Evolutionary conservation across 2,888 invertebrate genomes (phyloP).

Genomic region (Heliconius ismenius): DNA sequence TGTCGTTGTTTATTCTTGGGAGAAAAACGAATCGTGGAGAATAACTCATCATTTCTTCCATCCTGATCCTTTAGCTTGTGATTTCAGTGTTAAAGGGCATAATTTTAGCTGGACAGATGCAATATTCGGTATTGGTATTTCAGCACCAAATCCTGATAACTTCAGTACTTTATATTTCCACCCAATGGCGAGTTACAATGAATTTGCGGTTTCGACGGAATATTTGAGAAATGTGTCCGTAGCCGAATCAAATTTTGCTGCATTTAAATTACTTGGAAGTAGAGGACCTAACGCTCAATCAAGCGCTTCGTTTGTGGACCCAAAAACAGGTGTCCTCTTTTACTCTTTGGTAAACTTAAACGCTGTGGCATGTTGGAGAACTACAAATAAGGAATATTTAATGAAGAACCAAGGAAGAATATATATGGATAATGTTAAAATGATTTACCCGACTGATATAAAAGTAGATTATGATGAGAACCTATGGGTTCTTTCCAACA

Average conservation of each 20-base stretch:
- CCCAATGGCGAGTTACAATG: constrained; percentile 88
- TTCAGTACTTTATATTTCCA: constrained; percentile 90
- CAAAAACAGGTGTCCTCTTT: constrained; percentile 86
- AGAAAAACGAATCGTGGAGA: constrained; percentile 87
- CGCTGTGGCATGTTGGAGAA: constrained; percentile 90
- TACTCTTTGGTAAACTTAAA: constrained; percentile 88
- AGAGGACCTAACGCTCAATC: constrained; percentile 88
- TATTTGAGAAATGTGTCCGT: constrained; percentile 83
- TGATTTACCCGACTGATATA: constrained; percentile 90
- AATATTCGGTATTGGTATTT: constrained; percentile 87
- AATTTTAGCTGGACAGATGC: constrained; percentile 90
- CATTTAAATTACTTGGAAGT: constrained; percentile 85
- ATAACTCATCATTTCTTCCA: constrained; percentile 87
- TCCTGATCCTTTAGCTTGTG: constrained; percentile 87
- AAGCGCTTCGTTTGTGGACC: constrained; percentile 87
- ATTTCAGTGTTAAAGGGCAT: constrained; percentile 86
- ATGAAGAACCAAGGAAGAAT: constrained; percentile 87
- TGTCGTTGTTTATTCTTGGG: constrained; percentile 89
- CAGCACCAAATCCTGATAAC: constrained; percentile 84
- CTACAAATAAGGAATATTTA: constrained; percentile 84
- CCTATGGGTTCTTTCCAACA: constrained; percentile 88
- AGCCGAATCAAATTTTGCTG: constrained; percentile 81
- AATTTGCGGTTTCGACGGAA: constrained; percentile 88
- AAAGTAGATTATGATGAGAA: constrained; percentile 87
- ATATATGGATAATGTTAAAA: constrained; percentile 85